Evolutionary conservation across 2,113 vertebrate species (phyloP).

Genomic region (Calyptommatus sinebrachiatus): DNA sequence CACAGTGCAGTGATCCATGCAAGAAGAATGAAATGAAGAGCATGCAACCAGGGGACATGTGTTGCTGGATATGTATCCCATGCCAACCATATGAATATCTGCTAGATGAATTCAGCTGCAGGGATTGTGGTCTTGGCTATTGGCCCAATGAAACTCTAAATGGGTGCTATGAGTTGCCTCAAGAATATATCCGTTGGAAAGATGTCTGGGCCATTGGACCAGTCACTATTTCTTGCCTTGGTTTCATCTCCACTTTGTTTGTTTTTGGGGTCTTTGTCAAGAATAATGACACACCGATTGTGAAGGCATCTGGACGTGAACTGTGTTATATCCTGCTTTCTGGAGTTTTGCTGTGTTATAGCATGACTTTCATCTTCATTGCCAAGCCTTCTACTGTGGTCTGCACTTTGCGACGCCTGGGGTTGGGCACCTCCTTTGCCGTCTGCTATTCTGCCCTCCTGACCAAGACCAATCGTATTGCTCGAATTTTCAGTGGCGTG

Average conservation of each 20-base stretch:
- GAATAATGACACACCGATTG: conserved; percentile 91
- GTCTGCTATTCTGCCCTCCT: conserved; percentile 96
- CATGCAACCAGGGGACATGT: conserved; percentile 96
- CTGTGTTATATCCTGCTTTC: conserved; percentile 94
- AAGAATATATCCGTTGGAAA: conserved; percentile 95
- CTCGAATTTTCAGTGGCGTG: conserved; percentile 93
- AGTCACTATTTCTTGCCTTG: conserved; percentile 90
- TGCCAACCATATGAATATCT: conserved; percentile 94
- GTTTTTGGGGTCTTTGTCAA: conserved; percentile 88
- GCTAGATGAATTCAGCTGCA: conserved; percentile 91
- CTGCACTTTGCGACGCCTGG: conserved; percentile 89
- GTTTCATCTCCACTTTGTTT: conserved; percentile 89
- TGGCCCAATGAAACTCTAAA: conserved; percentile 92
- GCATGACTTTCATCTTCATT: conserved; percentile 97
- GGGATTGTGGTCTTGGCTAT: conserved; percentile 89
- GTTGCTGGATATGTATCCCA: conserved; percentile 97
- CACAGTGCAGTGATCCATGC: conserved; percentile 97
- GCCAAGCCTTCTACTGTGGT: conserved; percentile 88
- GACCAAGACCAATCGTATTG: conserved; percentile 97
- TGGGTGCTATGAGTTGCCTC: conserved; percentile 90
- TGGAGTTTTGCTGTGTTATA: conserved; percentile 94
- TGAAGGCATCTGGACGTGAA: conserved; percentile 95
- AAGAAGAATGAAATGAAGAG: conserved; percentile 95
- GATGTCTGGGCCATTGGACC: conserved; percentile 95
- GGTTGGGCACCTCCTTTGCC: conserved; percentile 91